Evolutionary conservation across 2,113 vertebrate species (phyloP), one percentile per base, ranked within the genome.

Genomic region (Oncorhynchus mykiss): DNA sequence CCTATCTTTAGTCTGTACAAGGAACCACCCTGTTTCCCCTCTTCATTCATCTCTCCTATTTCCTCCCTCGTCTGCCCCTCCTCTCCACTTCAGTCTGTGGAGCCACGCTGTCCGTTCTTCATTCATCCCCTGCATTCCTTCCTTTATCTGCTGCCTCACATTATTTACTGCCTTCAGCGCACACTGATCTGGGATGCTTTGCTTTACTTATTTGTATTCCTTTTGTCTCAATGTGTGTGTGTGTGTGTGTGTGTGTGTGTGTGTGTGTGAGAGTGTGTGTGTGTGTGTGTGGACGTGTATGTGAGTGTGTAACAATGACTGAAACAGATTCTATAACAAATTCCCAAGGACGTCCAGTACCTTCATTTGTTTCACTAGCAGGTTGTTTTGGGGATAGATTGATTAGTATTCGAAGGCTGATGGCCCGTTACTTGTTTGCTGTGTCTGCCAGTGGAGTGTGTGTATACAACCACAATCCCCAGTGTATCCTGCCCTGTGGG

Each of bases 171-270:
- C 78, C 76, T 74, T 73, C 79, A 86, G 76, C 84, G 86, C 87
- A 84, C 81, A 78, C 73, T 77, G 84, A 76, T 83, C 83, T 76
- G 67, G 6, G 5, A 81, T 76, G 78, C 85, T 85, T 85, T 82
- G 71, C 83, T 87, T 91, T 86, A 89, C 86, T 90, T 89, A 91
- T 90, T 48, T 85, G 87, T 91, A 88, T 84, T 70, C 81, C 83
- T 81, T 80, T 78, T 74, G 78, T 39, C 34, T 39, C 34, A 9
- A 0, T 39, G 34, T 8, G 34, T 34, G 6, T 34, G 67, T 31
- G 24, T n/a, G 20, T 65, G 29, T 7, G 7, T 62, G 68, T 70
- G 72, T 75, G 66, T 78, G 71, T 13, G 66, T 78, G 48, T 34
- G 69, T 51, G 60, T 12, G 20, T 64, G 16, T 24, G 18, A 12